A percentile compares a stretch with the other conserved stretches of the same genome.
Evolutionary conservation across 2,888 invertebrate genomes (phyloP).

Genomic region (Cephus pygmeus): DNA sequence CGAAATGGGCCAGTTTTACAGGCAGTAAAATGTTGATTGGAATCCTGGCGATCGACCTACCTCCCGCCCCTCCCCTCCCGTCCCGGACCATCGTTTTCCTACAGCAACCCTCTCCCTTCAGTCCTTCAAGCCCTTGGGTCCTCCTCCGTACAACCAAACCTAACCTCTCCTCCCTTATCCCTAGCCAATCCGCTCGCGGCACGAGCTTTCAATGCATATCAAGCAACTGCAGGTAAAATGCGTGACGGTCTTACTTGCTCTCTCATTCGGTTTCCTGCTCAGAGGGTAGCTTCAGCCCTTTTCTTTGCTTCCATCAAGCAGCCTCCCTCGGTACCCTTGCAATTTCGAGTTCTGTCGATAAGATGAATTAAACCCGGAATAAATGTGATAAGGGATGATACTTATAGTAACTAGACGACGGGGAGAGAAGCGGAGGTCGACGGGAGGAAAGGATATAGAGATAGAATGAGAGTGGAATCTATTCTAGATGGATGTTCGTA

Average conservation of each 20-base stretch:
- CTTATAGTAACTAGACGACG: neutral
- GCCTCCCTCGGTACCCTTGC: neutral
- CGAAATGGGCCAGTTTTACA: conserved; percentile 57
- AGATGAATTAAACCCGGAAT: neutral
- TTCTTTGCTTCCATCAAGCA: neutral
- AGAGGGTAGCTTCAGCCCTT: neutral
- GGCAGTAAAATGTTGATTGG: conserved; percentile 61
- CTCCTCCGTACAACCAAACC: conserved; percentile 23
- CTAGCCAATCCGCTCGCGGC: neutral
- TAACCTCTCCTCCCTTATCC: neutral
- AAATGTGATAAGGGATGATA: neutral
- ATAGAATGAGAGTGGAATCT: neutral
- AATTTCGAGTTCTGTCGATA: neutral
- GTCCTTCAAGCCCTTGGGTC: conserved; percentile 20
- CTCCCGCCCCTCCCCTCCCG: conserved; percentile 30
- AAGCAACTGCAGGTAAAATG: conserved; percentile 22
- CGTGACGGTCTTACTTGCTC: neutral
- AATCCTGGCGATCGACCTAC: conserved; percentile 49
- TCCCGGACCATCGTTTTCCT: conserved; percentile 25
- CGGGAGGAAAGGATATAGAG: neutral
- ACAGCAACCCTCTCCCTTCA: neutral
- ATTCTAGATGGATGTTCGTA: neutral
- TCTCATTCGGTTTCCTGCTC: neutral
- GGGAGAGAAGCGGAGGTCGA: neutral
- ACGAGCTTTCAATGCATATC: conserved; percentile 43